Base-by-base conservation (phyloP, 2,113 vertebrate species). In the Trichechus manatus region DNA sequence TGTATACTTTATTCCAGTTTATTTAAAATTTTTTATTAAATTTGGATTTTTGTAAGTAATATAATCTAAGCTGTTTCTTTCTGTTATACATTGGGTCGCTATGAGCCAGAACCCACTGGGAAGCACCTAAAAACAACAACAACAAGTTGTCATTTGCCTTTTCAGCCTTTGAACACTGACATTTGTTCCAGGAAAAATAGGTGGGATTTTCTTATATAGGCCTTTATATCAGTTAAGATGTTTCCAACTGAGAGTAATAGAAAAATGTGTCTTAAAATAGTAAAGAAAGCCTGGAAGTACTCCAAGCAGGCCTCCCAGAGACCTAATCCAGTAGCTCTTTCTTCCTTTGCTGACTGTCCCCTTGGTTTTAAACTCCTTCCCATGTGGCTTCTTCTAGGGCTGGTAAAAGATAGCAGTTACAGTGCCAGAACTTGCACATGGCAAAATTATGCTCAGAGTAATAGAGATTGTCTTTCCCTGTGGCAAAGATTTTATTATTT, bases 191-290 rank as follows among this genome's bases (percentile, higher is more conserved):
- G 25, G 1, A 7, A 47, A 74, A 39, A 86, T 5, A 94, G 15
- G 47, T 14, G 39, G 22, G 13, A 47, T 36, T 74, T 95, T 89
- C 42, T 47, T 59, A n/a, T 33, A 15, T 31, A 53, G 29, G 4
- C 1, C 1, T 74, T 87, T 93, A 17, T 68, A 82, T 68, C 74
- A 53, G 11, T 15, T 82, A 90, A 87, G 19, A 59, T 50, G 25
- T 82, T 96, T 95, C 56, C n/a, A 95, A 15, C 25, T 85, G 27
- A 95, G 77, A 92, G 61, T 53, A 81, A 79, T 87, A 9, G 14
- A 87, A 83, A 81, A 85, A 47, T 14, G 27, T n/a, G 75, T 87
- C 22, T 87, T 85, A 88, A 53, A 39, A 44, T 59, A 77, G 29
- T 72, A 59, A 61, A 13, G 50, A 91, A 88, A 20, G 8, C 9